These are phyloP conservation scores for Pherbina coryleti DNA, from an alignment of 2,888 invertebrate species.

Conservation along the genomic window DNA sequence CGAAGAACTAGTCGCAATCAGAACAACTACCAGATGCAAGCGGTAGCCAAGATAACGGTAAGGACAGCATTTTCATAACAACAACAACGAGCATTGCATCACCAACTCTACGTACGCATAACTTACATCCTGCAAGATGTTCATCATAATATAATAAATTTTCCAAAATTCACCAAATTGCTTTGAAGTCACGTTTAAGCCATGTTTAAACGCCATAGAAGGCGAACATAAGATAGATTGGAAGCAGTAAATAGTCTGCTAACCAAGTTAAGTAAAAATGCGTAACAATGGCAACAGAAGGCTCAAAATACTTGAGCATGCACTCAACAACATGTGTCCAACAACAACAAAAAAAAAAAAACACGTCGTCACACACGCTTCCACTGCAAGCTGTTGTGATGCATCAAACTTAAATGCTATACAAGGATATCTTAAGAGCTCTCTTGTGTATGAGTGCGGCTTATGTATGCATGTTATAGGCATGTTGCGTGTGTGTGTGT, in stretches of 20 bases:
- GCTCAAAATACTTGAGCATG: not conserved
- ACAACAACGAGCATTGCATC: not conserved
- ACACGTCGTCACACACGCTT: not conserved
- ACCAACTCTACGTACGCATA: not conserved
- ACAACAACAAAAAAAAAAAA: not conserved
- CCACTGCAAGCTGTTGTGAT: not conserved
- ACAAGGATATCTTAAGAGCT: not conserved
- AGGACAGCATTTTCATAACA: not conserved
- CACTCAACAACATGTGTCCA: not conserved
- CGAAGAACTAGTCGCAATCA: not conserved
- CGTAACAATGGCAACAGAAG: no score
- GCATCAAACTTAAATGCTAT: not conserved
- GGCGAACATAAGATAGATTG: not conserved
- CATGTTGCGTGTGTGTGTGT: not conserved
- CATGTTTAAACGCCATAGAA: not conserved
- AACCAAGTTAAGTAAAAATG: not conserved
- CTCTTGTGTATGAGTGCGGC: not conserved
- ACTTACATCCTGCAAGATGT: no score
- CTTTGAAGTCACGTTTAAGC: slow-evolving; percentile 13
- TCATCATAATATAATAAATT: not conserved
- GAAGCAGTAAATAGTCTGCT: not conserved
- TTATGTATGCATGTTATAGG: not conserved
- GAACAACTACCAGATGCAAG: not conserved
- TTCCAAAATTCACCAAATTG: not conserved
- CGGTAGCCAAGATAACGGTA: not conserved